phyloP scores from a whole-genome alignment of 1,140 invertebrate genomes.

The Apis dorsata region DNA sequence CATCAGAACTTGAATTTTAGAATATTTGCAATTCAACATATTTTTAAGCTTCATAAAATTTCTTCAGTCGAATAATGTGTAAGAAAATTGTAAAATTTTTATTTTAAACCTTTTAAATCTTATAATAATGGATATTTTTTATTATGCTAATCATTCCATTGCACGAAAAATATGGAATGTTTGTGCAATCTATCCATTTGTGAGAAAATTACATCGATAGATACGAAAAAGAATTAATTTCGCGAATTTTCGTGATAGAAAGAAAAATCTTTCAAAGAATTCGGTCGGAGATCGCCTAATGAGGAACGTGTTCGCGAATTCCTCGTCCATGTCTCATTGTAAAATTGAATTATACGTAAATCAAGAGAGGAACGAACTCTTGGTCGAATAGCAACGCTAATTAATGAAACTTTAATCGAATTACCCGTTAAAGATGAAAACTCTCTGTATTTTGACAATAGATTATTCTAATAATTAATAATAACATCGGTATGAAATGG shows the following conservation, averaged over 20 bases:
- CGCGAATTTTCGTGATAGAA: background rate
- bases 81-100: no score
- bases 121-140: no score
- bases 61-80: no score
- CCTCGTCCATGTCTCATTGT: slow-evolving; percentile 34
- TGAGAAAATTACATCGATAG: slow-evolving; percentile 28
- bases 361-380: background rate
- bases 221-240: slow-evolving; percentile 52
- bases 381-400: background rate
- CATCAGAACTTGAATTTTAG: no score
- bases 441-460: background rate
- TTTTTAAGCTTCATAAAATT: no score
- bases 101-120: no score
- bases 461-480: background rate
- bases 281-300: slow-evolving; percentile 40
- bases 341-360: slow-evolving; percentile 53
- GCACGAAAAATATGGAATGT: no score
- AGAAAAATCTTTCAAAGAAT: slow-evolving; percentile 51
- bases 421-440: slow-evolving; percentile 24
- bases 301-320: slow-evolving; percentile 49
- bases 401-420: slow-evolving; percentile 21
- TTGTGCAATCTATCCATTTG: background rate
- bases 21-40: no score
- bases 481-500: background rate
- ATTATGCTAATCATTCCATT: no score